phyloP scores from a whole-genome alignment of 2,888 invertebrate genomes.

The Agrypnus murinus region DNA sequence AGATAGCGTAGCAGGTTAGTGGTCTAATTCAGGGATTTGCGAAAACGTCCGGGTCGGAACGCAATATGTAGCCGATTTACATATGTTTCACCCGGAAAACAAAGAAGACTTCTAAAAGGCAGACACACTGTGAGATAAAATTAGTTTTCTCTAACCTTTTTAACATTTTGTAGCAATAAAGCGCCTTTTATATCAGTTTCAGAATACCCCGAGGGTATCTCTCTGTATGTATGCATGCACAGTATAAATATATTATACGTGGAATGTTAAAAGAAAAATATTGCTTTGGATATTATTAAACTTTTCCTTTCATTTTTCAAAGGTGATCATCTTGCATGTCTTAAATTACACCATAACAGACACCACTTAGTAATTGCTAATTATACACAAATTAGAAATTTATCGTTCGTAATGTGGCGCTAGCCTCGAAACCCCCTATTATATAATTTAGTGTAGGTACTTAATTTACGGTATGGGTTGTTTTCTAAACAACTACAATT shows the following conservation, averaged over 20 bases:
- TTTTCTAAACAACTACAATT: constrained; percentile 35
- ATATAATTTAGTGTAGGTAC: constrained; percentile 8
- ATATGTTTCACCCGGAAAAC: constrained; percentile 44
- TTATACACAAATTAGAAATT: constrained; percentile 30
- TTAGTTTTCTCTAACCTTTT: constrained; percentile 41
- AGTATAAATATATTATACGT: too few species aligned
- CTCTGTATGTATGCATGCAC: too few species aligned
- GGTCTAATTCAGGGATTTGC: constrained; percentile 57
- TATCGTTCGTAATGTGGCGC: constrained; percentile 20
- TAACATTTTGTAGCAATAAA: constrained; percentile 27
- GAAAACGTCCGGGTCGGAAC: constrained; percentile 51
- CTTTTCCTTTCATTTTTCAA: too few species aligned
- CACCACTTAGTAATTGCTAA: constrained; percentile 23
- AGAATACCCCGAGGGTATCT: too few species aligned
- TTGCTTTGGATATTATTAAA: too few species aligned
- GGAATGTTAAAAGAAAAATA: too few species aligned
- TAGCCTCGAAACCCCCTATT: too few species aligned
- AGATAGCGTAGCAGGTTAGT: constrained; percentile 55
- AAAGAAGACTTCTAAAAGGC: constrained; percentile 36
- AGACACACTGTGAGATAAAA: constrained; percentile 34
- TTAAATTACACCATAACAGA: too few species aligned
- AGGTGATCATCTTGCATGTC: too few species aligned
- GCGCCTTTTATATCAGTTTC: neutral
- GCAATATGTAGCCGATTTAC: constrained; percentile 52
- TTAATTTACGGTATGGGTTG: constrained; percentile 24